phyloP scores from a whole-genome alignment of 1,140 invertebrate genomes.

The Caenorhabditis inopinata region DNA sequence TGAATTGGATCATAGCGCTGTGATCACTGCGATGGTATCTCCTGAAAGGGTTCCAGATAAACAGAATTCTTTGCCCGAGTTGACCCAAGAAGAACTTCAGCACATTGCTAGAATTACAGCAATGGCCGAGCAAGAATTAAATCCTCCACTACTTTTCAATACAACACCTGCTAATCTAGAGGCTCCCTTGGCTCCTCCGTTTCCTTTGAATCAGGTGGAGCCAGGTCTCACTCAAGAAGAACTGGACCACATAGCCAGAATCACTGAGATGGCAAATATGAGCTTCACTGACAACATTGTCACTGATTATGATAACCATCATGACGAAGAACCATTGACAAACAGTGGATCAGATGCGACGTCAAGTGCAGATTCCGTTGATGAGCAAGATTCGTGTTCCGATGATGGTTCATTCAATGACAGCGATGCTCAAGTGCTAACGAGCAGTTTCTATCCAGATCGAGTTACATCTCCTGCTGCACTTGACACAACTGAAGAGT shows the following conservation, averaged over 20 bases:
- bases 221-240: constrained; percentile 43
- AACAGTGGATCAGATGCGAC: constrained; percentile 35
- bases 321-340: constrained; percentile 20
- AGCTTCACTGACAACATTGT: not conserved
- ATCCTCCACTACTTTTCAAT: not conserved
- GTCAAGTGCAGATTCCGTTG: not conserved
- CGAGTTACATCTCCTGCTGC: constrained; percentile 27
- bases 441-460: not conserved
- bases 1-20: constrained; percentile 35
- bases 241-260: constrained; percentile 43
- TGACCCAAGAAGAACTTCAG: constrained; percentile 42
- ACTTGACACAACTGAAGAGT: constrained; percentile 28
- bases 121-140: constrained; percentile 20
- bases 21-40: not conserved
- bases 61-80: no score
- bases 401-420: not conserved
- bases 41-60: no score
- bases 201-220: not conserved
- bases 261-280: constrained; percentile 34
- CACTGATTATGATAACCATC: not conserved
- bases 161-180: not conserved
- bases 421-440: constrained; percentile 18
- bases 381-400: constrained; percentile 22
- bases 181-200: not conserved
- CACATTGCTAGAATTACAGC: constrained; percentile 33